These are phyloP conservation scores for Rhorus exstirpatorius DNA, from an alignment of 2,888 invertebrate species.

Conservation along the genomic window DNA sequence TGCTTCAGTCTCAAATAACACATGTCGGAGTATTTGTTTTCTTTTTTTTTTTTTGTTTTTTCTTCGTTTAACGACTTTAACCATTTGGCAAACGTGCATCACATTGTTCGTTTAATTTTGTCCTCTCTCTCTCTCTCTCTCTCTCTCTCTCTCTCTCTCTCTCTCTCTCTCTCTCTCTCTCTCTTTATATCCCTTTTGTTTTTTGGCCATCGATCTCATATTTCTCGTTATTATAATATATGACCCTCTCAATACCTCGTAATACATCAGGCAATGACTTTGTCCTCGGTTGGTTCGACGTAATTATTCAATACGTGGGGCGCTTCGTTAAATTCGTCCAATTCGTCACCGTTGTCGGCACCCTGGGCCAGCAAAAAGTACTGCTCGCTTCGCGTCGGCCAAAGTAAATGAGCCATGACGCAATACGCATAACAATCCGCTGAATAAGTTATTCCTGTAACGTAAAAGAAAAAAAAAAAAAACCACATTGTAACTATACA, in stretches of 20 bases:
- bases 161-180: conserved; percentile 46
- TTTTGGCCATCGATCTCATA: conserved; percentile 20
- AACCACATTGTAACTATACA: background rate
- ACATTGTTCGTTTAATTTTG: conserved; percentile 74
- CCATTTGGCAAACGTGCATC: conserved; percentile 83
- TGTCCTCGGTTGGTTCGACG: conserved; percentile 85
- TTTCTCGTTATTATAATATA: conserved; percentile 45
- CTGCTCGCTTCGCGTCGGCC: conserved; percentile 97
- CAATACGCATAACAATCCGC: conserved; percentile 98
- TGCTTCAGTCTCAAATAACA: conserved; percentile 84
- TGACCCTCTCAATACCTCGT: conserved; percentile 33
- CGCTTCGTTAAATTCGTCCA: conserved; percentile 96
- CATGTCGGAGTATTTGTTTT: conserved; percentile 79
- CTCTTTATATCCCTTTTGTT: conserved; percentile 47
- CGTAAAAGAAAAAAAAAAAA: conserved; percentile 2
- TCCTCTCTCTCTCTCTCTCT: conserved; percentile 48
- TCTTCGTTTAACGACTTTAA: conserved; percentile 70
- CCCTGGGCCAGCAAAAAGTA: conserved; percentile 92
- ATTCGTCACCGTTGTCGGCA: conserved; percentile 89
- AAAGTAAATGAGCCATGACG: conserved; percentile 97
- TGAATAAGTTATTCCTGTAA: conserved; percentile 96
- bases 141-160: conserved; percentile 50
- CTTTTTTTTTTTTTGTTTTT: no score
- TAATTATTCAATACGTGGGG: conserved; percentile 92
- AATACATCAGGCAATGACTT: conserved; percentile 82